A percentile compares a stretch with the other conserved stretches of the same genome.
Conservation (phyloP, 2,113 vertebrate genomes). For the Montifringilla adamsi region DNA sequence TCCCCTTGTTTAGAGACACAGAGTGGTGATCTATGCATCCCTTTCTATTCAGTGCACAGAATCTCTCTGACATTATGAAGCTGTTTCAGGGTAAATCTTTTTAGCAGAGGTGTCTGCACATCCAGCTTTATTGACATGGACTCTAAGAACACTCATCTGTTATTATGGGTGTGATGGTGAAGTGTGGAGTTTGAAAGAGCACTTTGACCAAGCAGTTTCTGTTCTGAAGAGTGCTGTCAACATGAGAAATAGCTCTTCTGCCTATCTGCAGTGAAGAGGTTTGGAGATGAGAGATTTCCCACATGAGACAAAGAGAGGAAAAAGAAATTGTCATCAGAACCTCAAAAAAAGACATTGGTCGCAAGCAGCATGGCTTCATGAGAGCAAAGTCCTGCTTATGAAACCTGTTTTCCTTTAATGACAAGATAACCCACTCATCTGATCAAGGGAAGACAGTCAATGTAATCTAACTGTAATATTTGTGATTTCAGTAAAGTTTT, state of each 20-base stretch:
- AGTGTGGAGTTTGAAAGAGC: neutral
- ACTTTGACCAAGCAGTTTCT: neutral
- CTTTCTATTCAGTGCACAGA: neutral
- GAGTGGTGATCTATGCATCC: neutral
- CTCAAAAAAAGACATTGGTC: neutral
- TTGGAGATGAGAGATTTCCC: neutral
- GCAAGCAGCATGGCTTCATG: neutral
- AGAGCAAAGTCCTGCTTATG: neutral
- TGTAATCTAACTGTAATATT: neutral
- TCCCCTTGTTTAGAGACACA: neutral
- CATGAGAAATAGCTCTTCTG: neutral
- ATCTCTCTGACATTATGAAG: neutral
- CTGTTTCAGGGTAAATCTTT: neutral
- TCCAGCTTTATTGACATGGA: neutral
- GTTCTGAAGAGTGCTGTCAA: neutral
- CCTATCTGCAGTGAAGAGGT: neutral
- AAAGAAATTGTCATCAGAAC: neutral
- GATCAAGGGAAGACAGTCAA: neutral
- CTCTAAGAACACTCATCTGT: neutral
- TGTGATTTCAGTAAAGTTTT: neutral
- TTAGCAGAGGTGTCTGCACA: neutral
- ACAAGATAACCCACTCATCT: neutral
- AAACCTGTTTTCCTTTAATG: neutral
- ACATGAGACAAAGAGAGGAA: neutral
- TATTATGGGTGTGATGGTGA: neutral